phyloP scores from a whole-genome alignment of 2,113 vertebrate genomes.

The Varanus salvator region DNA sequence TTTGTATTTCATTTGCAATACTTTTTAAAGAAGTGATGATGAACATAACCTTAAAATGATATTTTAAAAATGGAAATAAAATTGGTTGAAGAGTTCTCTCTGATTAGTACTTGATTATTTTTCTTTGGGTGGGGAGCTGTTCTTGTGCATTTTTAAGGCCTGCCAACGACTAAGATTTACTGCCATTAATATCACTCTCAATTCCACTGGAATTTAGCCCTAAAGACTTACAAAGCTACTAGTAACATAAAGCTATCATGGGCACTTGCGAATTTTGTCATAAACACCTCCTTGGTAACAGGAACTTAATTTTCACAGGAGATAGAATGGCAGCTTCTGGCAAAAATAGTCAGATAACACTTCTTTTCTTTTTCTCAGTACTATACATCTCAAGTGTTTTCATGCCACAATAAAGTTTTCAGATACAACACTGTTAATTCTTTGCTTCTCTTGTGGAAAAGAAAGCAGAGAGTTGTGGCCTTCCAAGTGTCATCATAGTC shows the following conservation, averaged over 20 bases:
- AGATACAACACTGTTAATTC: conserved; percentile 42
- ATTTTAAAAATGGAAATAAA: conserved; percentile 38
- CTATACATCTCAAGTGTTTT: conserved; percentile 21
- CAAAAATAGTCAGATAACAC: conserved; percentile 28
- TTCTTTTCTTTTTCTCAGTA: conserved; percentile 18
- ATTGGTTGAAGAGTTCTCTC: conserved; percentile 57
- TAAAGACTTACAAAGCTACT: conserved; percentile 41
- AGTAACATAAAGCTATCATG: conserved; percentile 35
- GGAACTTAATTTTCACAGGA: conserved; percentile 34
- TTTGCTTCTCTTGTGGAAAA: conserved; percentile 28
- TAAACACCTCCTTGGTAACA: conserved; percentile 55
- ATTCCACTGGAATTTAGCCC: conserved; percentile 48
- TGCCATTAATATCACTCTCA: conserved; percentile 62
- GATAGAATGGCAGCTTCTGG: conserved; percentile 13
- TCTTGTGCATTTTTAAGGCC: conserved; percentile 46
- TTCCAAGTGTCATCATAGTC: conserved; percentile 40
- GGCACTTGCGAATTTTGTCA: conserved; percentile 23
- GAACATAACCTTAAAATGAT: conserved; percentile 66
- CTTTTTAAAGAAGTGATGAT: conserved; percentile 58
- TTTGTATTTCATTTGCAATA: conserved; percentile 70
- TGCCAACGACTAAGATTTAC: conserved; percentile 41
- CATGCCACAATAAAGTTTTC: conserved; percentile 50
- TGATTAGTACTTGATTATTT: conserved; percentile 61
- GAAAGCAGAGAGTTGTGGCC: conserved; percentile 29
- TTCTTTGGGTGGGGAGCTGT: conserved; percentile 22